phyloP scores from a whole-genome alignment of 2,888 invertebrate genomes.

The Phengaris alcon region DNA sequence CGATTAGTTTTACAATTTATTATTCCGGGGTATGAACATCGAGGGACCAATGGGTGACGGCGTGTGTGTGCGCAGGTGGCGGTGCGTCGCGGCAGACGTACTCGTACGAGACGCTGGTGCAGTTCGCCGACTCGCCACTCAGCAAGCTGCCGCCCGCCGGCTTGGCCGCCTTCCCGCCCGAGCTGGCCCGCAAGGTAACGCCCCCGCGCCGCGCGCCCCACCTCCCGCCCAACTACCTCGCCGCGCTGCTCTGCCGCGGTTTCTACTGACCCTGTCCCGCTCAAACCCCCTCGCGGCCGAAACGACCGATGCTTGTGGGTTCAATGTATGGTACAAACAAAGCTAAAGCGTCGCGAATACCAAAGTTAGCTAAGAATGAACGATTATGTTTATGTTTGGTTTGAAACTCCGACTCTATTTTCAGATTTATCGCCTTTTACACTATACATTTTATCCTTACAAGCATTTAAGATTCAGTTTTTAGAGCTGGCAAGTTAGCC shows the following conservation, averaged over 20 bases:
- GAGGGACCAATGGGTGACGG: neutral
- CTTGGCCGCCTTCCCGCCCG: slow-evolving; percentile 69
- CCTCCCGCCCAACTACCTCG: slow-evolving; percentile 70
- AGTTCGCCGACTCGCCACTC: slow-evolving; percentile 76
- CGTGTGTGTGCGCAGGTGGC: slow-evolving; percentile 43
- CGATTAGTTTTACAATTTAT: neutral
- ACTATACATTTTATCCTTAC: neutral
- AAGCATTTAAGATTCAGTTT: neutral
- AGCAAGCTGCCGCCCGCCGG: slow-evolving; percentile 76
- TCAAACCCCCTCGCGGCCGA: slow-evolving; percentile 34
- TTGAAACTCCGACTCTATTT: neutral
- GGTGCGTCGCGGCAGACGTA: slow-evolving; percentile 68
- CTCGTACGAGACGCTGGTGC: slow-evolving; percentile 76
- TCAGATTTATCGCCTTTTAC: neutral
- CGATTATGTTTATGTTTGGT: no score
- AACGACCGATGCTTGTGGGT: neutral
- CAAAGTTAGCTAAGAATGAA: neutral
- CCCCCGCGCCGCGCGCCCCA: slow-evolving; percentile 50
- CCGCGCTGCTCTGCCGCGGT: slow-evolving; percentile 71
- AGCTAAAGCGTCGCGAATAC: neutral
- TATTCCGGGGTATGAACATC: neutral
- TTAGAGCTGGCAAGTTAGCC: neutral
- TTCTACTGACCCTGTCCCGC: slow-evolving; percentile 56
- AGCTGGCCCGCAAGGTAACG: slow-evolving; percentile 78
- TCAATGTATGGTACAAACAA: neutral